Evolutionary conservation across 2,113 vertebrate genomes (phyloP), one percentile per base, ranked within the genome.

Genomic region (Collichthys lucidus): DNA sequence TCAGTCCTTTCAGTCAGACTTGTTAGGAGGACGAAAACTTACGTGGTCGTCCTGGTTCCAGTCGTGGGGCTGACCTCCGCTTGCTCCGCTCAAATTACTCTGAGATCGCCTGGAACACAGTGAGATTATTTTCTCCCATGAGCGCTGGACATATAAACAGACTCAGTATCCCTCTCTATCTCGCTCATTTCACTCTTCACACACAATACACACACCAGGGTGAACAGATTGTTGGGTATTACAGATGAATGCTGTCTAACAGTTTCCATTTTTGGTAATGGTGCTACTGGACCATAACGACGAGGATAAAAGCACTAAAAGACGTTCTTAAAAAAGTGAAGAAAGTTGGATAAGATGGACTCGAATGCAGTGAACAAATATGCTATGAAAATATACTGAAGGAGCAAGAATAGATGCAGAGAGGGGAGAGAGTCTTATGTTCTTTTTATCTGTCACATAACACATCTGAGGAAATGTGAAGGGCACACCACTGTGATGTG

Each of bases 21-120:
- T 50, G 46, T 61, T 72, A 52, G 47, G 46, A 60, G 20, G 46
- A 64, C 55, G 47, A 44, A 74, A 7, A 90, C 97, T 97, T 89
- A 98, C 97, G 11, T 95, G 94, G 82, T 97, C 95, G 55, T 97
- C 94, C 77, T 96, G 94, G 90, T 94, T 96, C 97, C 98, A 99
- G 83, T 97, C 96, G 59, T 95, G 96, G 0, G 94, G 83, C 12
- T 96, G 94, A 83, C 96, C 95, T 86, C 95, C 95, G 0, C 96
- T 97, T 49, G 96, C 95, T 85, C 95, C 97, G 0, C 96, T 97
- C 81, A 97, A 90, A 92, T 96, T 97, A 90, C 96, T 97, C 86
- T 96, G 96, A 0, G 97, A 96, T 91, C 95, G 96, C 80, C 98
- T 99, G 94, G 0, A 49, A 90, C 69, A 86, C 20, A 88, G 50